Evolutionary conservation across 2,797 vertebrate genomes (phyloP).

Genomic region (Pteronotus mesoamericanus): DNA sequence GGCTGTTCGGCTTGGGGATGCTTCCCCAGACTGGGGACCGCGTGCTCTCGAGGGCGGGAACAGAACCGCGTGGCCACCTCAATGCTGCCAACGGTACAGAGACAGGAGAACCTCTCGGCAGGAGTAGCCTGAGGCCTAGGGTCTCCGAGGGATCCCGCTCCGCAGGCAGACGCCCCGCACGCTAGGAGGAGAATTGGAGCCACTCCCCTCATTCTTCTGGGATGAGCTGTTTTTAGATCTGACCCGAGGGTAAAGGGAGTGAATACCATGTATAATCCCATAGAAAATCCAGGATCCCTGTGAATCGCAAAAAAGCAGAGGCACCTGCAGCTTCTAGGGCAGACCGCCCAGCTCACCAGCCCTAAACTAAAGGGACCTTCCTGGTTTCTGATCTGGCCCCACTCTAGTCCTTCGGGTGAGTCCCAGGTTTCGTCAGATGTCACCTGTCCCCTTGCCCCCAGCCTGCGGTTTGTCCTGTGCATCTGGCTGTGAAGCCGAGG

Average conservation of each 20-base stretch:
- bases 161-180: background rate
- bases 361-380: background rate
- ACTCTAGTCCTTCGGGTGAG: background rate
- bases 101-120: background rate
- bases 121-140: background rate
- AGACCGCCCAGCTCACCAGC: background rate
- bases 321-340: no score
- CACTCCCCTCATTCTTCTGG: background rate
- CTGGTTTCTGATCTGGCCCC: background rate
- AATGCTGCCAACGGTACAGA: background rate
- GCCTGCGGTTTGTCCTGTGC: no score
- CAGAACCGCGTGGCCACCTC: background rate
- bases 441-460: background rate
- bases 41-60: no score
- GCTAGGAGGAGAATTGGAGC: background rate
- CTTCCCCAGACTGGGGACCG: background rate
- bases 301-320: background rate
- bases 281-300: background rate
- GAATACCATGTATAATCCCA: background rate
- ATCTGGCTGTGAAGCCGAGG: background rate
- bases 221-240: constrained; percentile 11
- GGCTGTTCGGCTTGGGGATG: background rate
- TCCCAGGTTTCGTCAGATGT: background rate
- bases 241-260: background rate
- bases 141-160: background rate